Evolutionary conservation across 2,797 vertebrate genomes (phyloP).

Genomic region (Bovichtus variegatus): DNA sequence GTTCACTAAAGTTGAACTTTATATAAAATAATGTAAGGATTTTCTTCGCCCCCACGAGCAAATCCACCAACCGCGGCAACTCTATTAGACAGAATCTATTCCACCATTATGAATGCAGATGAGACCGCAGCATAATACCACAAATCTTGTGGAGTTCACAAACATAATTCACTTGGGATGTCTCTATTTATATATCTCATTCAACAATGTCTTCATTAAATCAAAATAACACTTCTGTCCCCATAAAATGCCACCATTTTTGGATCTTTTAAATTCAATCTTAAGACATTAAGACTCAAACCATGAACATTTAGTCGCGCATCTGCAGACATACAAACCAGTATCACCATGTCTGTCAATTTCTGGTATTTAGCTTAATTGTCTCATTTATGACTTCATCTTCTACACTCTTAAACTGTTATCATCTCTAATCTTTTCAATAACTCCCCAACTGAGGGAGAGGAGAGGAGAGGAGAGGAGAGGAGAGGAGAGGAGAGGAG

Average conservation of each 20-base stretch:
- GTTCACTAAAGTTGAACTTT: not conserved
- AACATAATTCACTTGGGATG: not conserved
- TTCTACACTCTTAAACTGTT: conserved; percentile 1
- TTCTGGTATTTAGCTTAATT: conserved; percentile 1
- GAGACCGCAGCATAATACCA: not conserved
- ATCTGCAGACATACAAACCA: not conserved
- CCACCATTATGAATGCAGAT: not conserved
- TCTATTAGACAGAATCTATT: not conserved
- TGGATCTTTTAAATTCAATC: not conserved
- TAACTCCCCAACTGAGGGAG: conserved; percentile 18
- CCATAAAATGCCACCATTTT: not conserved
- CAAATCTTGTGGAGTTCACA: too few species aligned
- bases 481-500: not conserved
- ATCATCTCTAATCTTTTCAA: conserved; percentile 34
- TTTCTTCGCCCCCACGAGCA: not conserved
- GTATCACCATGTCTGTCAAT: not conserved
- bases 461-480: not conserved
- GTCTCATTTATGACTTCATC: conserved; percentile 14
- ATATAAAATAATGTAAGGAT: not conserved
- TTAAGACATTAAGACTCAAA: not conserved
- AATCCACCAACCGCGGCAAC: not conserved
- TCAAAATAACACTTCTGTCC: not conserved
- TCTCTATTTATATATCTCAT: not conserved
- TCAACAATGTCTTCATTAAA: not conserved
- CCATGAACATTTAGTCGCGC: not conserved